These are phyloP conservation scores for Oostethus manadensis DNA, from an alignment of 2,113 vertebrate genomes.

Conservation along the genomic window DNA sequence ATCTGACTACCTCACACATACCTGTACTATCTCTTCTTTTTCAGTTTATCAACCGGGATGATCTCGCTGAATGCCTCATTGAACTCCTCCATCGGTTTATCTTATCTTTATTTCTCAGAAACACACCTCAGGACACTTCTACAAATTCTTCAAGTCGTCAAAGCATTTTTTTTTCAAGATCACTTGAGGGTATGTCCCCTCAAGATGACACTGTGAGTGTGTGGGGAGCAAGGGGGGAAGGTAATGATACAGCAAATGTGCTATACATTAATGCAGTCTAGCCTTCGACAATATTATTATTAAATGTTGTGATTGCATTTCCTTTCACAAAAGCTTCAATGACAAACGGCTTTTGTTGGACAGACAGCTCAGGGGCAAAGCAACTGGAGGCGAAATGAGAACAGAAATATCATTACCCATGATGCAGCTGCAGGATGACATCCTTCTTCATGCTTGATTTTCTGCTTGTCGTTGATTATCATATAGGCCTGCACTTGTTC, in stretches of 20 bases:
- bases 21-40: slow-evolving; percentile 52
- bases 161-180: slow-evolving; percentile 38
- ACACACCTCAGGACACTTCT: slow-evolving; percentile 62
- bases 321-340: background rate
- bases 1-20: slow-evolving; percentile 66
- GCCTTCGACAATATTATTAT: background rate
- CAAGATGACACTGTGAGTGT: slow-evolving; percentile 23
- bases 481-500: slow-evolving; percentile 47
- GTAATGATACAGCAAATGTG: slow-evolving; percentile 20
- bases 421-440: slow-evolving; percentile 56
- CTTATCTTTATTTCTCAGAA: slow-evolving; percentile 65
- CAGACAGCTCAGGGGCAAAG: slow-evolving; percentile 1
- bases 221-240: slow-evolving; percentile 4
- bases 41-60: slow-evolving; percentile 49
- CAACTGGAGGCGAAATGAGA: slow-evolving; percentile 38
- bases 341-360: background rate
- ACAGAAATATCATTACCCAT: slow-evolving; percentile 30
- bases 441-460: slow-evolving; percentile 59
- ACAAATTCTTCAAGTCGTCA: slow-evolving; percentile 59
- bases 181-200: slow-evolving; percentile 35
- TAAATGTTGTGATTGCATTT: slow-evolving; percentile 8
- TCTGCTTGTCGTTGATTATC: slow-evolving; percentile 72
- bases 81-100: slow-evolving; percentile 59
- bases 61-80: slow-evolving; percentile 63
- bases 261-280: background rate